Base-by-base conservation (phyloP, 2,113 vertebrate species). In the Danionella cerebrum region DNA sequence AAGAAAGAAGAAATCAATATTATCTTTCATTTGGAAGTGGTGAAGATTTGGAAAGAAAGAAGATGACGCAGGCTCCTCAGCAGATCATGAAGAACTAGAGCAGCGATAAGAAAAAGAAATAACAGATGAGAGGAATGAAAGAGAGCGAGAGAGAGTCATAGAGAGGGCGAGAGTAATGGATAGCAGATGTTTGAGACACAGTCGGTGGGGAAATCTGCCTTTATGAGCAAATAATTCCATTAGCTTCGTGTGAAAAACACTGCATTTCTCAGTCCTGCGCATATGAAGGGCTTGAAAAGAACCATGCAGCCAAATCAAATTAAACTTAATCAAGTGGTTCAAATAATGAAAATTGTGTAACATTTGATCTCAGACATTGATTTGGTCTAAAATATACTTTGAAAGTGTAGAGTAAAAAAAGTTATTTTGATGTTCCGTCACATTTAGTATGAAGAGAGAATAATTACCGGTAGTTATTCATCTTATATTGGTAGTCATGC, bases 201-300 rank as follows among this genome's bases (percentile, higher is more conserved):
- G 79, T 79, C 77, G 71, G 51, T 50, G 60, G 76, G 71, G 74
- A 77, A 70, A 60, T 55, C 41, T 22, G 50, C 54, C 65, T 84
- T 82, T 76, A 78, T 29, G 55, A 78, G 76, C 62, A 75, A 72
- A 75, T 79, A 76, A 73, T 79, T 72, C 79, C 71, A 52, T 78
- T 60, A 65, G 77, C 76, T 57, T 59, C 78, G 74, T 69, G 76
- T 69, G 51, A 77, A 76, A 80, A 66, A 70, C 59, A 53, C 42
- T 29, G 39, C 14, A 55, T 72, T 70, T 74, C 48, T 12, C 60
- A 8, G 24, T 6, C 73, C 70, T 63, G 59, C 62, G 39, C 76
- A 73, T 47, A 13, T 77, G 77, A 75, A 65, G 65, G 71, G 76
- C 77, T 71, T 82, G 47, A 0, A 80, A 65, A 57, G 70, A 82